Conservation (phyloP, 1,140 invertebrate species). For the Coboldia fuscipes region DNA sequence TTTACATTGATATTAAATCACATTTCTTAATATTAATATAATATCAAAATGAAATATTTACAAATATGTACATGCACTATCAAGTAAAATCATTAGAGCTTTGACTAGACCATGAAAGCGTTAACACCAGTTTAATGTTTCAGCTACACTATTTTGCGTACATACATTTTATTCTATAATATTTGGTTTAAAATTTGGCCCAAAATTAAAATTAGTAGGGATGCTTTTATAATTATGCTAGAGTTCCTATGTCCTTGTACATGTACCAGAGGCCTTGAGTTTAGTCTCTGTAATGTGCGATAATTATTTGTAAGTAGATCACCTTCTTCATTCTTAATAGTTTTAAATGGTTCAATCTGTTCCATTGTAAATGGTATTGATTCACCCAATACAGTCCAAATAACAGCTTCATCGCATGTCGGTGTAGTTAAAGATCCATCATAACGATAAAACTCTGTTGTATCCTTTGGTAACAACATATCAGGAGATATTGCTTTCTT, state of each 20-base stretch:
- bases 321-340: slow-evolving; percentile 17
- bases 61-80: too few species aligned
- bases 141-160: too few species aligned
- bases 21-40: too few species aligned
- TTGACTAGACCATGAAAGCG: too few species aligned
- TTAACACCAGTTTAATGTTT: too few species aligned
- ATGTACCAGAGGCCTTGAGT: slow-evolving; percentile 15
- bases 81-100: too few species aligned
- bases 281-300: slow-evolving; percentile 19
- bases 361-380: slow-evolving; percentile 30
- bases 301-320: slow-evolving; percentile 21
- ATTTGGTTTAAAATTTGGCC: not conserved
- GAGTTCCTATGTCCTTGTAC: slow-evolving; percentile 8
- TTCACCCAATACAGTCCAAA: slow-evolving; percentile 46
- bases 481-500: slow-evolving; percentile 17
- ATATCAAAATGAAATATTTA: too few species aligned
- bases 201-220: not conserved
- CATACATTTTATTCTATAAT: too few species aligned
- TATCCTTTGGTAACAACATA: slow-evolving; percentile 28
- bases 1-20: too few species aligned
- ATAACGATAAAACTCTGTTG: slow-evolving; percentile 37
- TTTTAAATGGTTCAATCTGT: slow-evolving; percentile 26
- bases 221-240: not conserved
- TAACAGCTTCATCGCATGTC: slow-evolving; percentile 42
- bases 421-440: slow-evolving; percentile 56